Conservation (phyloP, 2,888 invertebrate species). For the Chesias legatella region DNA sequence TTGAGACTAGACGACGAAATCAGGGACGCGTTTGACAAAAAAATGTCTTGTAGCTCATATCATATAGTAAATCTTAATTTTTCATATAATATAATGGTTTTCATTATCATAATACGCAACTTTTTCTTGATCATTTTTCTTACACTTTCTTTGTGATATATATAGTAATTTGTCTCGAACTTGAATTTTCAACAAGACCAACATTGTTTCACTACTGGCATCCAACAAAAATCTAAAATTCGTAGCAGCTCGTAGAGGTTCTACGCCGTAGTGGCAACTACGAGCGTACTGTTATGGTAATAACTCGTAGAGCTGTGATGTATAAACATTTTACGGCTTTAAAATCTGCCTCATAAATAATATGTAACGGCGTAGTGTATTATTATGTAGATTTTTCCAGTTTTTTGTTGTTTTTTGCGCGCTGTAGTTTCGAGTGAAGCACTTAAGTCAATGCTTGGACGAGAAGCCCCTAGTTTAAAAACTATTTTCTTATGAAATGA, state of each 20-base stretch:
- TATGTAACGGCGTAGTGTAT: conserved; percentile 38
- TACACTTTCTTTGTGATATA: too few species aligned
- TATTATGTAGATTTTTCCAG: conserved; percentile 39
- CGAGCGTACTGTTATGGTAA: conserved; percentile 25
- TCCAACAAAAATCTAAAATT: conserved; percentile 13
- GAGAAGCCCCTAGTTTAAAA: conserved; percentile 1
- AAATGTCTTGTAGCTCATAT: conserved; percentile 25
- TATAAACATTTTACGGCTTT: conserved; percentile 40
- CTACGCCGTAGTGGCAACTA: conserved; percentile 25
- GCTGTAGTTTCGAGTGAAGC: conserved; percentile 18
- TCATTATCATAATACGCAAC: too few species aligned
- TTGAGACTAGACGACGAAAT: conserved; percentile 38
- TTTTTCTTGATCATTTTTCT: too few species aligned
- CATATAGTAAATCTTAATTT: conserved; percentile 15
- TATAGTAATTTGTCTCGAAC: background rate
- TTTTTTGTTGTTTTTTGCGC: conserved; percentile 30
- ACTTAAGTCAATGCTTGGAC: conserved; percentile 12
- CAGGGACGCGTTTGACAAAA: conserved; percentile 21
- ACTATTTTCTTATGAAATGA: too few species aligned
- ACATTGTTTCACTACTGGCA: background rate
- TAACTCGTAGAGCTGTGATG: conserved; percentile 35
- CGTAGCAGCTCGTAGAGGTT: conserved; percentile 16
- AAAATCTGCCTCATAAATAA: conserved; percentile 40
- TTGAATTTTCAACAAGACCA: conserved; percentile 11
- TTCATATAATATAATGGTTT: too few species aligned